Percentiles rank a stretch among this genome's conserved stretches.
These are phyloP conservation scores for Enteromius thamalakanensis DNA, from an alignment of 2,797 vertebrate genomes.

Conservation along the genomic window DNA sequence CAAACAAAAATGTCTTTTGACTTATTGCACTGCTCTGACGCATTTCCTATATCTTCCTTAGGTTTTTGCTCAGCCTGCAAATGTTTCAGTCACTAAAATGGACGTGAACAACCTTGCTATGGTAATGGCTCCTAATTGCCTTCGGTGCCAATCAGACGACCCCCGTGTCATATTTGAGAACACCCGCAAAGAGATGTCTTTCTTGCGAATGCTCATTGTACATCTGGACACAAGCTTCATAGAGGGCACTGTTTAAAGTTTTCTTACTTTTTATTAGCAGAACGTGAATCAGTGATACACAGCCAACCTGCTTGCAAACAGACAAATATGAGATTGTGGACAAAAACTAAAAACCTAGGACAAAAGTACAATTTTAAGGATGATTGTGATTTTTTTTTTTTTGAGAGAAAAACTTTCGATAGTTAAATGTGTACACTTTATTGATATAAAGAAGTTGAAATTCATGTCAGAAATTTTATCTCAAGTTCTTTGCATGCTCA, in stretches of 20 bases:
- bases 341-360: neutral
- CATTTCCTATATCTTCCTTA: conserved; percentile 59
- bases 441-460: neutral
- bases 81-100: conserved; percentile 92
- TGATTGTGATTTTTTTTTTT: neutral
- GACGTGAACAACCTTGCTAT: conserved; percentile 94
- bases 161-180: conserved; percentile 92
- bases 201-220: conserved; percentile 90
- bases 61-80: conserved; percentile 90
- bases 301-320: neutral
- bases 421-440: neutral
- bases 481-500: conserved; percentile 18
- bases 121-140: conserved; percentile 95
- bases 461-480: neutral
- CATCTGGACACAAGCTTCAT: conserved; percentile 89
- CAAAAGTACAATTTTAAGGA: neutral
- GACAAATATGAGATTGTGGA: neutral
- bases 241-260: conserved; percentile 81
- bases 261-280: neutral
- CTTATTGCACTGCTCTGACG: neutral
- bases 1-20: neutral
- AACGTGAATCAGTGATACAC: neutral
- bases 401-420: neutral
- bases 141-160: conserved; percentile 89
- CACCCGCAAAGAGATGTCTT: conserved; percentile 93